Evolutionary conservation across 2,797 vertebrate species (phyloP).

Genomic region (Lepus oiostolus): DNA sequence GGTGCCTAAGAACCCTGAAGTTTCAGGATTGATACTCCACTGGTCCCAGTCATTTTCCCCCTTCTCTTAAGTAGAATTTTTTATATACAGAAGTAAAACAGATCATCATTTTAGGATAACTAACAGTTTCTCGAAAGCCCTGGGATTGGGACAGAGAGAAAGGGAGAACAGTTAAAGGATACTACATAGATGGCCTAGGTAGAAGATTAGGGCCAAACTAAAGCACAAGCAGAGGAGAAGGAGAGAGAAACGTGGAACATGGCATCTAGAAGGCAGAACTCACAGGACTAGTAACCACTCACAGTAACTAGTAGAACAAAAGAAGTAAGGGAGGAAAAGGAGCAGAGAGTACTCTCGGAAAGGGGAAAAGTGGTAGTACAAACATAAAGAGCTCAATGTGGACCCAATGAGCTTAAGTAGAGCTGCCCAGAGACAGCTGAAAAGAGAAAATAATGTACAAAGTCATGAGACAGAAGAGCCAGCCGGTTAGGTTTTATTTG

Average conservation of each 20-base stretch:
- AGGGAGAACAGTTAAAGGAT: neutral
- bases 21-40: neutral
- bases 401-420: neutral
- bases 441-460: neutral
- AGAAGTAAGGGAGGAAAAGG: neutral
- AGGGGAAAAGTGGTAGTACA: neutral
- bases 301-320: constrained; percentile 23
- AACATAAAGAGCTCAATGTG: constrained; percentile 49
- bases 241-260: neutral
- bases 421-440: neutral
- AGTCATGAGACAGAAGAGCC: neutral
- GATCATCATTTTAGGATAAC: neutral
- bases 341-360: constrained; percentile 35
- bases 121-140: neutral
- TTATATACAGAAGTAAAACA: neutral
- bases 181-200: neutral
- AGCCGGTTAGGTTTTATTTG: neutral
- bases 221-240: neutral
- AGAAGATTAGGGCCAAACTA: neutral
- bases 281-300: neutral
- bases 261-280: neutral
- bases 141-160: neutral
- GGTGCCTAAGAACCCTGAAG: neutral
- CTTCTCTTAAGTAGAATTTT: neutral
- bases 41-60: neutral